These are phyloP conservation scores for Epizoanthus ramosus DNA, from an alignment of 92 coral and sea anemone species.

Conservation along the genomic window DNA sequence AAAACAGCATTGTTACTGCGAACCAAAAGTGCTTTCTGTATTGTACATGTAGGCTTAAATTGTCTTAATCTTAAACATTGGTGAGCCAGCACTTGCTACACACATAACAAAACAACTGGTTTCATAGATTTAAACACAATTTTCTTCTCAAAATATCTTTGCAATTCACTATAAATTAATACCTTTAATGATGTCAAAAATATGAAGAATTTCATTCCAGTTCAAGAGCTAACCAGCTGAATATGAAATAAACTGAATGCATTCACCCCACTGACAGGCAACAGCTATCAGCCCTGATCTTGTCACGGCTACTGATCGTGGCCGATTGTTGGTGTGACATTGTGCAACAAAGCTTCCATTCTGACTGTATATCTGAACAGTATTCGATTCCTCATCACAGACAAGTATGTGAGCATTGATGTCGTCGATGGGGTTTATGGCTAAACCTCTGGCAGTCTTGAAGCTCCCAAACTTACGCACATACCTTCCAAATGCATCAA, in stretches of 20 bases:
- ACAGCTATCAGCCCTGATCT: slow-evolving; percentile 3
- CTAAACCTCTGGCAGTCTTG: slow-evolving; percentile 15
- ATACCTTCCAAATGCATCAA: slow-evolving; percentile 14
- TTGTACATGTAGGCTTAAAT: no score
- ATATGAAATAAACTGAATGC: slow-evolving; percentile 15
- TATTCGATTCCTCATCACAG: slow-evolving; percentile 10
- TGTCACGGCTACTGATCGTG: background rate
- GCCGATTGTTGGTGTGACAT: background rate
- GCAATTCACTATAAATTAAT: no score
- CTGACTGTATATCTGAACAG: slow-evolving; percentile 2
- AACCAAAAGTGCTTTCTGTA: no score
- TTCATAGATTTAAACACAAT: no score
- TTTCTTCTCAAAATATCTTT: no score
- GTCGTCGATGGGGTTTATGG: background rate
- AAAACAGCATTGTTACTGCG: no score
- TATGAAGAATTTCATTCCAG: no score
- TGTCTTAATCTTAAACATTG: no score
- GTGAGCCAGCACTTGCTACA: no score
- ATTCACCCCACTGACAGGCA: slow-evolving; percentile 8
- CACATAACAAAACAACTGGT: no score
- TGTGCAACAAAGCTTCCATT: slow-evolving; percentile 21
- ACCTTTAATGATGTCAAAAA: no score
- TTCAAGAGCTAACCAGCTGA: background rate
- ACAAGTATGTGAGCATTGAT: background rate
- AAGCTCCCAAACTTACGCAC: slow-evolving; percentile 5